Conservation (phyloP, 2,888 invertebrate genomes). For the Portevinia maculata region DNA sequence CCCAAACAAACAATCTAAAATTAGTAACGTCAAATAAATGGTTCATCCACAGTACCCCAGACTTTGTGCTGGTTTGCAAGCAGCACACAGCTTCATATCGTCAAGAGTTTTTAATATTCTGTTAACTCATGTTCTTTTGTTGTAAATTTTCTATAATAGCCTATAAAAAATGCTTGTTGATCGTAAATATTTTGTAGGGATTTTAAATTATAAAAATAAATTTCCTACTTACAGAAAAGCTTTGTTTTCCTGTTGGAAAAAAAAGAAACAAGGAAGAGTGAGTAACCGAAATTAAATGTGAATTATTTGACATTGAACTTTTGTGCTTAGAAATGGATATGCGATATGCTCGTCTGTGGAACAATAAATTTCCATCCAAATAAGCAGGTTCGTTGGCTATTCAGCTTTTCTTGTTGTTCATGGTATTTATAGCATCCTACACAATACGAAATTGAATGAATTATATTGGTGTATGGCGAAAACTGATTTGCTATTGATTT, state of each 20-base stretch:
- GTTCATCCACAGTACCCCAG: constrained; percentile 1
- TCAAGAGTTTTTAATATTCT: constrained; percentile 5
- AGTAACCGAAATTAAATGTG: constrained; percentile 3
- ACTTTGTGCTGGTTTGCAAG: background rate
- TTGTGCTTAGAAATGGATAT: constrained; percentile 10
- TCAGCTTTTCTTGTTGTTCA: constrained; percentile 13
- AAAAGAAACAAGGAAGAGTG: constrained; percentile 1
- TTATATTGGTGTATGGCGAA: background rate
- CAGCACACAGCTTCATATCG: too few relatives aligned
- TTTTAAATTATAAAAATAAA: background rate
- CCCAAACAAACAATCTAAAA: constrained; percentile 32
- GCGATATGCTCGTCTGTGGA: constrained; percentile 1
- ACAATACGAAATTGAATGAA: constrained; percentile 11
- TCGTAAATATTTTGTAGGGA: constrained; percentile 32
- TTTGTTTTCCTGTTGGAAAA: constrained; percentile 13
- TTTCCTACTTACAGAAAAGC: background rate
- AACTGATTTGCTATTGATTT: too few relatives aligned
- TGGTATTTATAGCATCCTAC: constrained; percentile 48
- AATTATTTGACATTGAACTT: constrained; percentile 67
- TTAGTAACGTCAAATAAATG: constrained; percentile 22
- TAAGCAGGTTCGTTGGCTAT: constrained; percentile 1
- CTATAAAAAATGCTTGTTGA: constrained; percentile 20
- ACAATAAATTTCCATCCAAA: constrained; percentile 22
- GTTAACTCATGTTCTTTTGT: constrained; percentile 13
- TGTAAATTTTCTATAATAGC: constrained; percentile 23